Percentiles rank a stretch among this genome's conserved stretches.
Conservation (phyloP, 2,888 invertebrate genomes). For the Ditula angustiorana region DNA sequence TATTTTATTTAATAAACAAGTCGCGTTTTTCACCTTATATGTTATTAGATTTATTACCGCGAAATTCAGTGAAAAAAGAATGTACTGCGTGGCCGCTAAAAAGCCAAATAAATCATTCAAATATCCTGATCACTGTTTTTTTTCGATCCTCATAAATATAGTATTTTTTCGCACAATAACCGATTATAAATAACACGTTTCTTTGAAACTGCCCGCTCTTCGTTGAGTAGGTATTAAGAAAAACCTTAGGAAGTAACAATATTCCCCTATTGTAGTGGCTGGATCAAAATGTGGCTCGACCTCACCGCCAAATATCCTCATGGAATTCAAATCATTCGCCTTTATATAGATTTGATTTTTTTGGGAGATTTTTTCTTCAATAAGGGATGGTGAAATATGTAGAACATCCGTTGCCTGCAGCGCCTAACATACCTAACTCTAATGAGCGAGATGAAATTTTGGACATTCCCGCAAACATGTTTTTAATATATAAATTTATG, state of each 20-base stretch:
- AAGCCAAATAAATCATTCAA: no score
- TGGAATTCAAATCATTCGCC: conserved; percentile 9
- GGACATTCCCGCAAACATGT: neutral
- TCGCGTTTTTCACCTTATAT: no score
- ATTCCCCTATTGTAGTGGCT: neutral
- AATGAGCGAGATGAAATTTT: neutral
- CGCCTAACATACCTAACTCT: neutral
- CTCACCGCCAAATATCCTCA: conserved; percentile 1
- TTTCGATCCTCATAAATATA: no score
- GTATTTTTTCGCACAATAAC: no score
- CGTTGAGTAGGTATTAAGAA: neutral
- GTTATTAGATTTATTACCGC: no score
- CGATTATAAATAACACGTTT: no score
- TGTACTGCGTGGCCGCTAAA: no score
- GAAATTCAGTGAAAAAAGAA: no score
- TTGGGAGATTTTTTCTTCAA: neutral
- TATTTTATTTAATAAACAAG: no score
- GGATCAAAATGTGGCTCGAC: neutral
- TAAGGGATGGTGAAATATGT: conserved; percentile 3
- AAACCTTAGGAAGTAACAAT: neutral
- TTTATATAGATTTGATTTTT: conserved; percentile 7
- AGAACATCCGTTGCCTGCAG: conserved; percentile 1
- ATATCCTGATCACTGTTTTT: no score
- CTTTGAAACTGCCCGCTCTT: neutral
- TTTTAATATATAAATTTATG: no score